phyloP scores from a whole-genome alignment of 2,888 invertebrate genomes.

The Nemapogon koenigi region DNA sequence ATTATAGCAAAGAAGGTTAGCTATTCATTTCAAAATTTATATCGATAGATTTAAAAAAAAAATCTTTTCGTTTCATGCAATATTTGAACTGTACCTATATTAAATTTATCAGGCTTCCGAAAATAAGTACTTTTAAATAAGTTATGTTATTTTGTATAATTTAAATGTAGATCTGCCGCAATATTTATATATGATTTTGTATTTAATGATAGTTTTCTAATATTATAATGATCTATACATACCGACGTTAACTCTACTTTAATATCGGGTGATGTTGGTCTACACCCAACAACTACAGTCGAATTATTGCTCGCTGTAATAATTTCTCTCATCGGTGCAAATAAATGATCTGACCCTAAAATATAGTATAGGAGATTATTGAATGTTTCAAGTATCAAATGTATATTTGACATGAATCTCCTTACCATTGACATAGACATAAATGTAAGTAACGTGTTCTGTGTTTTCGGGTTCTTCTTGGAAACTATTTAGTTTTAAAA shows the following conservation, averaged over 20 bases:
- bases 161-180: too few species aligned
- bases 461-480: conserved; percentile 39
- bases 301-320: conserved; percentile 30
- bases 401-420: not conserved
- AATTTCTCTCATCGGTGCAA: conserved; percentile 47
- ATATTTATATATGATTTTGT: not conserved
- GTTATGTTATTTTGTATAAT: not conserved
- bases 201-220: not conserved
- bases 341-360: conserved; percentile 47
- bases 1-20: not conserved
- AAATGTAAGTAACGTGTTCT: conserved; percentile 40
- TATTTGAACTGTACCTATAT: not conserved
- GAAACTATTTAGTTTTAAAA: conserved; percentile 28
- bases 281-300: conserved; percentile 48
- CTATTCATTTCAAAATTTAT: not conserved
- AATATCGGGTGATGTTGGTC: conserved; percentile 50
- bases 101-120: not conserved
- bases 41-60: not conserved
- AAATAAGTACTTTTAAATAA: not conserved
- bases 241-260: conserved; percentile 39
- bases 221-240: conserved; percentile 31
- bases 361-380: conserved; percentile 21
- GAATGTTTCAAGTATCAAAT: not conserved
- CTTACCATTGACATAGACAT: conserved; percentile 55
- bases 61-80: not conserved